Base-by-base conservation (phyloP, 1,140 invertebrate genomes). In the Helicorthomorpha holstii region DNA sequence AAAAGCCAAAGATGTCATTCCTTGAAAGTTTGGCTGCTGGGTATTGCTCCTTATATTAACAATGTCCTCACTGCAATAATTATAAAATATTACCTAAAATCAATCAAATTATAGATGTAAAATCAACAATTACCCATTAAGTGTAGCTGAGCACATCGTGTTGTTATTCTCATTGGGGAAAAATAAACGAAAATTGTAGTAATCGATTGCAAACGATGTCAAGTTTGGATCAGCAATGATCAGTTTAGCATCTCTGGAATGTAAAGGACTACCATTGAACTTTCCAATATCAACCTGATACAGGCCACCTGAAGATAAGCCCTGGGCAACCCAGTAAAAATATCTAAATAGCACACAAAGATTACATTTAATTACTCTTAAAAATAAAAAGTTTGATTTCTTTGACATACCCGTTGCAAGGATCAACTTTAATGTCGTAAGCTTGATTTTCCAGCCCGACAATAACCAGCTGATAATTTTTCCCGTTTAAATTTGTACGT, bases 361-460 rank as follows among this genome's bases (percentile, higher is more conserved):
- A 4, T 10, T 10, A 25, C 25, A 51, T 24, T 19, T 50, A 26
- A 24, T 38, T 38, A n/a, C n/a, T 38, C n/a, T 38, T 38, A 38
- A 29, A 29, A 70, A 71, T 23, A 56, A 54, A 56, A 44, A 47
- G 48, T 52, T 27, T 48, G 48, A 54, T 49, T 56, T n/a, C n/a
- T n/a, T 34, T 16, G 16, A 7, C 69, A 71, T 69, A 89, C 69
- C 89, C 90, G 66, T 93, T 94, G 56, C 85, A 82, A 23, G 91
- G 85, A 73, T 95, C 90, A 0, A 92, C 81, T 66, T 90, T 80
- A 53, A 94, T 75, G 60, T 86, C 82, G 45, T 75, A 70, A 0
- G 86, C 80, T 59, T 75, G 72, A 0, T 71, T 73, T 22, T 73
- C 64, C 24, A 89, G 72, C 0, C 78, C 77, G 21, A 75, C 74